Percentiles rank a stretch among this genome's conserved stretches.
Evolutionary conservation across 2,113 vertebrate species (phyloP).

Genomic region (Pterocles burchelli): DNA sequence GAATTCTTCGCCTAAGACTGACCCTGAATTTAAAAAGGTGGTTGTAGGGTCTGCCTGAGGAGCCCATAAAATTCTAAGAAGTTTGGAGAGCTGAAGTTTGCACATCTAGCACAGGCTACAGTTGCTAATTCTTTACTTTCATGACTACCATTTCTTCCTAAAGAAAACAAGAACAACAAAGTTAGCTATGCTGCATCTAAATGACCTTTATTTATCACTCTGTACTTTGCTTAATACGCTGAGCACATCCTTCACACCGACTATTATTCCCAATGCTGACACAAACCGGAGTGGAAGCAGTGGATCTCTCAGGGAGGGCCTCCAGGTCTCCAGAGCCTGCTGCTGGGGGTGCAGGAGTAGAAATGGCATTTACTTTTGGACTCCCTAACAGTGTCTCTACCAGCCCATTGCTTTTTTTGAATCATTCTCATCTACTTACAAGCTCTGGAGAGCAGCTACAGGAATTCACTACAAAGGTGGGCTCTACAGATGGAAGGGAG

Average conservation of each 20-base stretch:
- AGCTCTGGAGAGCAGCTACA: neutral
- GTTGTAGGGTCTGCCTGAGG: slow-evolving; percentile 22
- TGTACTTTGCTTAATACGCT: neutral
- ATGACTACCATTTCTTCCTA: neutral
- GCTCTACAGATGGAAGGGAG: neutral
- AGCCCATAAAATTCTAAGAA: slow-evolving; percentile 36
- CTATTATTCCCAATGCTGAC: neutral
- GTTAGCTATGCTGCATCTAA: slow-evolving; percentile 14
- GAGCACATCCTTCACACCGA: neutral
- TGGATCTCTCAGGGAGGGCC: neutral
- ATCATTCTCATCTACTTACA: neutral
- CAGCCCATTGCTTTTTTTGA: neutral
- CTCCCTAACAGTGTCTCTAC: neutral
- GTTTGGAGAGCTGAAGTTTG: slow-evolving; percentile 6
- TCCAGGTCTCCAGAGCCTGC: neutral
- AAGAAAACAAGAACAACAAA: slow-evolving; percentile 33
- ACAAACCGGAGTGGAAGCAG: neutral
- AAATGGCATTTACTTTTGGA: neutral
- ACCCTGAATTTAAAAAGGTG: slow-evolving; percentile 54
- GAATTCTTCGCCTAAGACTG: slow-evolving; percentile 52
- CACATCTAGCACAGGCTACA: neutral
- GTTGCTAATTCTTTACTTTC: slow-evolving; percentile 18
- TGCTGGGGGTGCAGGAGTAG: neutral
- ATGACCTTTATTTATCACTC: slow-evolving; percentile 37
- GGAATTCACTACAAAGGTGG: neutral